A percentile compares a stretch with the other conserved stretches of the same genome.
Conservation (phyloP, 2,113 vertebrate genomes). For the Plecotus auritus region DNA sequence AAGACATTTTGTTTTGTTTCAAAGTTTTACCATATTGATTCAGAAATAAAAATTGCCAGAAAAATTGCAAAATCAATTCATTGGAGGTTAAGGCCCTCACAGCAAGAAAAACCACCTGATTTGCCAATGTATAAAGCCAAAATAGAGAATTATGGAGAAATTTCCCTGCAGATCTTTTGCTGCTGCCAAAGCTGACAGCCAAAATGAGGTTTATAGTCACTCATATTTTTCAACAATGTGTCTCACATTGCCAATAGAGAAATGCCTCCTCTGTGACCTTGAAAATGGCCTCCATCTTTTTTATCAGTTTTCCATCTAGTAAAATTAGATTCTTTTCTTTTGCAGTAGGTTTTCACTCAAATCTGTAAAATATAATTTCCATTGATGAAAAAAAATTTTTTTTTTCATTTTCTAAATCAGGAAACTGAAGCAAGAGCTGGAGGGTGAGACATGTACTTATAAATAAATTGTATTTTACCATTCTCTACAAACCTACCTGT, state of each 20-base stretch:
- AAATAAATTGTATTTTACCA: neutral
- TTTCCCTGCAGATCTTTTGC: slow-evolving; percentile 57
- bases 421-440: neutral
- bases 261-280: slow-evolving; percentile 46
- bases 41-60: neutral
- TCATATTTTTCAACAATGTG: slow-evolving; percentile 60
- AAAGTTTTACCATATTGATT: slow-evolving; percentile 30
- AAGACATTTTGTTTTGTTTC: slow-evolving; percentile 20
- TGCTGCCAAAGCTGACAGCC: slow-evolving; percentile 66
- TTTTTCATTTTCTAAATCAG: neutral
- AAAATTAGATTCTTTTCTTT: slow-evolving; percentile 57
- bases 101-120: slow-evolving; percentile 45
- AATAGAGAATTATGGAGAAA: slow-evolving; percentile 67
- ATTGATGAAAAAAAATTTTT: neutral
- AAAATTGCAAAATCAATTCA: slow-evolving; percentile 56
- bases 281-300: neutral
- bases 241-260: slow-evolving; percentile 41
- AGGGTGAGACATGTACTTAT: neutral
- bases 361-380: slow-evolving; percentile 21
- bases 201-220: slow-evolving; percentile 68
- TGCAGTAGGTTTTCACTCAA: neutral
- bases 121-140: slow-evolving; percentile 71
- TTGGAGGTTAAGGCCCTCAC: slow-evolving; percentile 37
- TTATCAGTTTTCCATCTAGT: slow-evolving; percentile 40
- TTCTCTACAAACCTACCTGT: neutral